A percentile compares a stretch with the other conserved stretches of the same genome.
Conservation (phyloP, 92 coral and sea anemone species). For the Parazoanthus atlanticus region DNA sequence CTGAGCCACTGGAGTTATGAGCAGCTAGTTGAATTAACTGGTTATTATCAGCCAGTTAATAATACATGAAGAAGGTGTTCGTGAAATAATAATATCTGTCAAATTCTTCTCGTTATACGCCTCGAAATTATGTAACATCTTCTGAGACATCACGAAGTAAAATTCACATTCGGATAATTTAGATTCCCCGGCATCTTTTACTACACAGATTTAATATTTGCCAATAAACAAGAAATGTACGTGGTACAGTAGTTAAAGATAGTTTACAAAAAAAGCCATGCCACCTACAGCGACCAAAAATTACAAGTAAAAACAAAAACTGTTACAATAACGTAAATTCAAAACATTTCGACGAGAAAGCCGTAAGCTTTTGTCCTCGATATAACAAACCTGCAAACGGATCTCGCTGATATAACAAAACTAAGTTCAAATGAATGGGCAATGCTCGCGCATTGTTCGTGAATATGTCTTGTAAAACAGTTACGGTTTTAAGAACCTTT, state of each 20-base stretch:
- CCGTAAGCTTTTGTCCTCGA: neutral
- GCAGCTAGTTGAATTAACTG: neutral
- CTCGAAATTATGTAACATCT: neutral
- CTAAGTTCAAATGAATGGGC: neutral
- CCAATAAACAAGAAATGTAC: neutral
- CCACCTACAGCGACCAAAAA: neutral
- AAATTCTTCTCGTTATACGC: neutral
- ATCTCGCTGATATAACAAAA: neutral
- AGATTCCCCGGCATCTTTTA: neutral
- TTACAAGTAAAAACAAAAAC: neutral
- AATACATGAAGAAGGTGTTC: neutral
- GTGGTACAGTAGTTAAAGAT: neutral
- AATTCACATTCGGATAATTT: neutral
- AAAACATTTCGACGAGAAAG: neutral
- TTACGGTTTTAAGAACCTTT: no score
- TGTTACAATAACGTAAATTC: neutral
- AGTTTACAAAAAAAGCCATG: neutral
- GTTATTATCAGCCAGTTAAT: neutral
- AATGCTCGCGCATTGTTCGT: neutral
- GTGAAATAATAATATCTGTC: neutral
- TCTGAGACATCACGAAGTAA: neutral
- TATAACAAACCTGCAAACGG: neutral
- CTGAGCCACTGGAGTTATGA: neutral
- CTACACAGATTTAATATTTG: no score
- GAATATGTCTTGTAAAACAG: neutral